Evolutionary conservation across 2,113 vertebrate genomes (phyloP).

Genomic region (Noctilio leporinus): DNA sequence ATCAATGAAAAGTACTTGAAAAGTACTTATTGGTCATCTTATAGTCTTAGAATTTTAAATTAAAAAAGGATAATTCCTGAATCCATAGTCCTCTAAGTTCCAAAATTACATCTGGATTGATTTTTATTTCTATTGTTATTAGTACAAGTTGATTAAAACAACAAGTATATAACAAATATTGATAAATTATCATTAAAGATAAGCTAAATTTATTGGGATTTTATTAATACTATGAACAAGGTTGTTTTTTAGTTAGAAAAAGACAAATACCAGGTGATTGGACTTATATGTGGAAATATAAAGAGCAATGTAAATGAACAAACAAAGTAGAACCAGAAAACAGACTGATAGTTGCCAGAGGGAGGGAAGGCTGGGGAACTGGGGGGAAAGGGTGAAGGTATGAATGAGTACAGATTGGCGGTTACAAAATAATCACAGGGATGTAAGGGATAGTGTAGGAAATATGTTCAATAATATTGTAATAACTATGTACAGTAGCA

Average conservation of each 20-base stretch:
- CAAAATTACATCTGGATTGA: neutral
- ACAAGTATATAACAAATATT: neutral
- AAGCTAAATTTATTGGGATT: neutral
- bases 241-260: neutral
- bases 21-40: neutral
- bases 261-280: neutral
- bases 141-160: neutral
- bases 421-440: neutral
- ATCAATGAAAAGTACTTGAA: neutral
- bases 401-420: neutral
- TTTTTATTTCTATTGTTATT: neutral
- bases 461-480: neutral
- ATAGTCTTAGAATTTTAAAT: neutral
- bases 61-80: neutral
- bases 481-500: neutral
- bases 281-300: neutral
- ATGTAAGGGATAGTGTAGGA: neutral
- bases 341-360: neutral
- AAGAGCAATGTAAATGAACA: neutral
- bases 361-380: neutral
- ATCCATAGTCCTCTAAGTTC: neutral
- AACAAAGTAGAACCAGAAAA: neutral
- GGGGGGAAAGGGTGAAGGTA: neutral
- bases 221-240: neutral
- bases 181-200: neutral